A percentile compares a stretch with the other conserved stretches of the same genome.
These are phyloP conservation scores for Galleria mellonella DNA, from an alignment of 1,140 invertebrate genomes.

Conservation along the genomic window DNA sequence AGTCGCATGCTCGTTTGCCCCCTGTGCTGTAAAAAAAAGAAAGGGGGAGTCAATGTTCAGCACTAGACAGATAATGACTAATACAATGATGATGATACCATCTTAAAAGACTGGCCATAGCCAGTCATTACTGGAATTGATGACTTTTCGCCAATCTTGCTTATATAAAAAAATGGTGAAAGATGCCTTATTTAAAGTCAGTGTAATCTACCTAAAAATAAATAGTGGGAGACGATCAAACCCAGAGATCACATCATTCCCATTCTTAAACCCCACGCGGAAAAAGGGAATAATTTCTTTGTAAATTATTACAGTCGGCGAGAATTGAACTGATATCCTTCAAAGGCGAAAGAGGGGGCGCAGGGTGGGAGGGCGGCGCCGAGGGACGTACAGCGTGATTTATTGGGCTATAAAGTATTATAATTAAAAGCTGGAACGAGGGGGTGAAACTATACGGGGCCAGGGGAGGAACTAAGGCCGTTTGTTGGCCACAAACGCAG, in stretches of 20 bases:
- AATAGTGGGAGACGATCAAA: background rate
- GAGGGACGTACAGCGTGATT: slow-evolving; percentile 60
- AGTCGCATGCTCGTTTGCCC: no score
- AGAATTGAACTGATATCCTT: slow-evolving; percentile 70
- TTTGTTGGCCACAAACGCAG: slow-evolving; percentile 29
- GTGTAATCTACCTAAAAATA: no score
- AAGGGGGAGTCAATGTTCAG: no score
- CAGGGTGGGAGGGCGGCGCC: slow-evolving; percentile 23
- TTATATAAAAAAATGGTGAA: no score
- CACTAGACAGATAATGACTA: no score
- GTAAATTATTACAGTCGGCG: slow-evolving; percentile 54
- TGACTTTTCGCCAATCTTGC: no score
- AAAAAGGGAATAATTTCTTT: slow-evolving; percentile 60
- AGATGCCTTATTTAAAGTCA: no score
- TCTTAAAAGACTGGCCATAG: no score
- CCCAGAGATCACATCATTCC: slow-evolving; percentile 19
- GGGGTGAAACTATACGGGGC: slow-evolving; percentile 61
- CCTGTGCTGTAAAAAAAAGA: no score
- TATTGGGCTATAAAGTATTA: slow-evolving; percentile 76
- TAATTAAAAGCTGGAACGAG: slow-evolving; percentile 72
- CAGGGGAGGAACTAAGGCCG: slow-evolving; percentile 28
- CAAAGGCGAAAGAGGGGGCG: slow-evolving; percentile 33
- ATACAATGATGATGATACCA: no score
- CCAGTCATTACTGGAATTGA: no score
- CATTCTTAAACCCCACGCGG: slow-evolving; percentile 18